Percentiles rank a stretch among this genome's conserved stretches.
Conservation (phyloP, 2,113 vertebrate species). For the Catharus bicknelli region DNA sequence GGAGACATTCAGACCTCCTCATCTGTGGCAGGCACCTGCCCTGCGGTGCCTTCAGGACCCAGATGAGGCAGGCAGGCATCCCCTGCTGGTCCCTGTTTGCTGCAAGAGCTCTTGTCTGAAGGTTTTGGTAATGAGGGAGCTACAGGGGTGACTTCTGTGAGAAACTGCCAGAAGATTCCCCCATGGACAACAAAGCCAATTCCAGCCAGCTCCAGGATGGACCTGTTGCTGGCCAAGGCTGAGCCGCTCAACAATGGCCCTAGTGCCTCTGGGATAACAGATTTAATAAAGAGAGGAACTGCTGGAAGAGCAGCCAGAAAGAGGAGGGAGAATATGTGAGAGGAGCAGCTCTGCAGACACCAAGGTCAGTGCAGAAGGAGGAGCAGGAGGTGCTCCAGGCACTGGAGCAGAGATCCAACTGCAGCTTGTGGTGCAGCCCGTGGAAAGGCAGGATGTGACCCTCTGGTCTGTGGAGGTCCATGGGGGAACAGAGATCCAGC, state of each 20-base stretch:
- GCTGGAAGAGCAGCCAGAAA: not conserved
- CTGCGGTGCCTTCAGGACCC: accelerated
- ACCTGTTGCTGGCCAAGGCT: not conserved
- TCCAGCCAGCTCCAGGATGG: not conserved
- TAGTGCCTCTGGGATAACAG: not conserved
- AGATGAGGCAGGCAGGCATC: not conserved
- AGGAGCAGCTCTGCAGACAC: not conserved
- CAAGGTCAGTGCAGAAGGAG: accelerated
- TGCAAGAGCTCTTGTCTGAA: not conserved
- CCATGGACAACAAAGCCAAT: not conserved
- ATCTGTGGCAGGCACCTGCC: not conserved
- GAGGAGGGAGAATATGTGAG: accelerated
- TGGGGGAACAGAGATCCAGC: too few relatives aligned
- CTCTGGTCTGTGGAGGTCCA: too few relatives aligned
- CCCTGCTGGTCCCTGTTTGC: not conserved
- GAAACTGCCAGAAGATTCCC: not conserved
- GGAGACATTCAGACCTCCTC: not conserved
- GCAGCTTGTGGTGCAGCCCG: too few relatives aligned
- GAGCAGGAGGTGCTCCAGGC: not conserved
- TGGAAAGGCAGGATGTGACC: too few relatives aligned
- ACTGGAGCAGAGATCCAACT: too few relatives aligned
- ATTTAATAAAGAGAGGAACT: not conserved
- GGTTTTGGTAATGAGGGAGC: not conserved
- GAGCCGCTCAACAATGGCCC: not conserved
- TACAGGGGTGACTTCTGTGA: not conserved